Evolutionary conservation across 2,888 invertebrate genomes (phyloP), one percentile per base, ranked within the genome.

Genomic region (Nemotelus nigrinus): DNA sequence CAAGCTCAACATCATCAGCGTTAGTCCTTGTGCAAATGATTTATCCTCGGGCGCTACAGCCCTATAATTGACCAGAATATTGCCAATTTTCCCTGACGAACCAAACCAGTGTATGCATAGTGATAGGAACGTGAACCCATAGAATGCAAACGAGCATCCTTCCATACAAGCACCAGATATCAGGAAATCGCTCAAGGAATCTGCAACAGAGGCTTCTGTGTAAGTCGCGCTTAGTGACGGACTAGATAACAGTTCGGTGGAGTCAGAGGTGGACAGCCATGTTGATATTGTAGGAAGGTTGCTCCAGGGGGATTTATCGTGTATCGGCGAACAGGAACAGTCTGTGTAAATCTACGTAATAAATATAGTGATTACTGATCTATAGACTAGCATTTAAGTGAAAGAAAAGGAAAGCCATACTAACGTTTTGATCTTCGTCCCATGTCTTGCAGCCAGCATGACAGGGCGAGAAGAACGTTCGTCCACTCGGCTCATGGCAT

Each of bases 391-490:
- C 25, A 25, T 25, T 25, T 25, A 25, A 25, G 25, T 25, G 25
- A 71, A 71, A 2, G 70, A 53, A 4, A 50, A 39, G 8, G 39
- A 50, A 50, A 70, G n/a, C 43, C 3, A 70, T 8, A 5, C 43
- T 60, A 80, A 85, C 84, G 80, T 84, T 85, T 3, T 79, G 72
- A 0, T 82, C 80, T 1, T 83, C 55, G 72, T 85, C 81, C 84
- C 85, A 87, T 41, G 83, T 85, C 5, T 83, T 87, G 81, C 93
- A 94, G 0, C 93, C 93, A 0, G 93, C 93, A 83, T 93, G 92
- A 82, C 94, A 94, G 0, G 93, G 90, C 0, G 93, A 93, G 85
- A 91, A 93, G 82, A 89, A 93, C 1, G 92, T 91, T 10, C 89
- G 88, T 74, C 85, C 87, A 0, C 88, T 88, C 10, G 88, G 85